Evolutionary conservation across 1,140 invertebrate species (phyloP).

Genomic region (Aporrectodea caliginosa): DNA sequence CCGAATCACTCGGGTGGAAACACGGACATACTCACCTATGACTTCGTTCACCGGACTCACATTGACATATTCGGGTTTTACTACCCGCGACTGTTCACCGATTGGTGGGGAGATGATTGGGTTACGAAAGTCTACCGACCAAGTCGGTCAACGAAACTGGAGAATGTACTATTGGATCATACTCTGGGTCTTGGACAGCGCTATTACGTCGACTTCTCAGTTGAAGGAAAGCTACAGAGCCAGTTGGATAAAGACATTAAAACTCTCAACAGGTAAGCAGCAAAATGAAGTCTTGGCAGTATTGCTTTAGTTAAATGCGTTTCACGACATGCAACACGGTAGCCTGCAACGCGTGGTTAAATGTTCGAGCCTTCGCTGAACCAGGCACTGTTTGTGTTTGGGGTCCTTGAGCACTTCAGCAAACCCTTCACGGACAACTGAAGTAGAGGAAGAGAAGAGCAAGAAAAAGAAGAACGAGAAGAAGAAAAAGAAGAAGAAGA

Average conservation of each 20-base stretch:
- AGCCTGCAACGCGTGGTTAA: not conserved
- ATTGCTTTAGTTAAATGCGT: too few relatives aligned
- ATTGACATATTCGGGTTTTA: conserved; percentile 15
- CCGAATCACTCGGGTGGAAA: conserved; percentile 15
- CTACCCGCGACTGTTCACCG: conserved; percentile 7
- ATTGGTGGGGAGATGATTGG: conserved; percentile 18
- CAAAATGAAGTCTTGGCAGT: too few relatives aligned
- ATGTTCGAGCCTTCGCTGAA: not conserved
- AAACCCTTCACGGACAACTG: too few relatives aligned
- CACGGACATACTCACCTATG: conserved; percentile 13
- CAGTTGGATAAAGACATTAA: conserved; percentile 18
- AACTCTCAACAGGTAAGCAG: conserved; percentile 16
- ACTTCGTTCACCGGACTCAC: conserved; percentile 21
- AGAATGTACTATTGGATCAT: conserved; percentile 4
- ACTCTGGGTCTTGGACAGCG: conserved; percentile 21
- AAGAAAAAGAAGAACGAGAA: too few relatives aligned
- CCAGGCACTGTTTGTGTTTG: not conserved
- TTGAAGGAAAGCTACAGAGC: not conserved
- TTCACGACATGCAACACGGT: too few relatives aligned
- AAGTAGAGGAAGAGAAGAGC: too few relatives aligned
- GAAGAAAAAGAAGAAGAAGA: too few relatives aligned
- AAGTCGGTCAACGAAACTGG: not conserved
- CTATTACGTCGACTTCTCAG: conserved; percentile 1
- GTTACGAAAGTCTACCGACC: conserved; percentile 13
- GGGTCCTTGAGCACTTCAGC: too few relatives aligned